A percentile compares a stretch with the other conserved stretches of the same genome.
Conservation (phyloP, 92 coral and sea anemone genomes). For the Epizoanthus rinbou region DNA sequence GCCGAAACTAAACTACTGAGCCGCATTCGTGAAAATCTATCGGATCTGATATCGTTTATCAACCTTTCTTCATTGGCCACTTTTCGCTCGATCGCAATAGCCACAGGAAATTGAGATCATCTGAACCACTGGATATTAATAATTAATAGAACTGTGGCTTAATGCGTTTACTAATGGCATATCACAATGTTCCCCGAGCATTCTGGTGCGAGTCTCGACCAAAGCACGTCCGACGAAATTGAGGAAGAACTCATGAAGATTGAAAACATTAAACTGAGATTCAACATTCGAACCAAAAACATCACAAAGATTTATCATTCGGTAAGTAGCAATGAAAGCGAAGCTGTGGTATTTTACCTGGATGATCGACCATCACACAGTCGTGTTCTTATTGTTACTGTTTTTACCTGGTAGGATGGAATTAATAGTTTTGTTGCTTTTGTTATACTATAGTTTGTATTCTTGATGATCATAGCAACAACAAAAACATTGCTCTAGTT, state of each 20-base stretch:
- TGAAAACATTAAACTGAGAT: constrained; percentile 19
- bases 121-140: no score
- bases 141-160: constrained; percentile 48
- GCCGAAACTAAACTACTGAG: no score
- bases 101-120: no score
- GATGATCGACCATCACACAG: no score
- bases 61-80: no score
- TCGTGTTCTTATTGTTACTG: no score
- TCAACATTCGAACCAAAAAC: constrained; percentile 38
- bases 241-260: constrained; percentile 35
- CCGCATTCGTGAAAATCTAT: no score
- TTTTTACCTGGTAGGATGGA: background rate
- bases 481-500: background rate
- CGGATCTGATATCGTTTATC: no score
- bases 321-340: background rate
- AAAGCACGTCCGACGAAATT: constrained; percentile 33
- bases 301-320: constrained; percentile 23
- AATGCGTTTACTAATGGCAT: constrained; percentile 22
- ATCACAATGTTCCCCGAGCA: constrained; percentile 21
- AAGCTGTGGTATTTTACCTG: background rate
- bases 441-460: constrained; percentile 14
- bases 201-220: constrained; percentile 21
- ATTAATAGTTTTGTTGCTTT: constrained; percentile 14
- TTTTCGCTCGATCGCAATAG: no score
- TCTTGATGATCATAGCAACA: background rate